phyloP scores from a whole-genome alignment of 2,888 invertebrate genomes.

The Gryllus longicercus region DNA sequence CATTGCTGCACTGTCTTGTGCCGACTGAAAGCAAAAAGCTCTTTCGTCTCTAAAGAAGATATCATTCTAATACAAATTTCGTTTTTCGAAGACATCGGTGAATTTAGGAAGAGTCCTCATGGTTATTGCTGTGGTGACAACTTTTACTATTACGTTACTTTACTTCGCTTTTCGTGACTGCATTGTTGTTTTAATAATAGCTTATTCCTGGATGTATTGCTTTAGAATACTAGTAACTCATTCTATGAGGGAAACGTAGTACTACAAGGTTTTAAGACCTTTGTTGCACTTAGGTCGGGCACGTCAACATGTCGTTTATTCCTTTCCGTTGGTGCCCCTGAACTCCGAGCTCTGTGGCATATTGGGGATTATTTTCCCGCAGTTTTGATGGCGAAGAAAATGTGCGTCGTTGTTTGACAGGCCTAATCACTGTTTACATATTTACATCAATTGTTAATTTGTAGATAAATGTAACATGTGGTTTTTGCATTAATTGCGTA shows the following conservation, averaged over 20 bases:
- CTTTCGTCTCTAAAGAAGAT: not conserved
- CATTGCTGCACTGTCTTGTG: not conserved
- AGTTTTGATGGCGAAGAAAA: constrained; percentile 26
- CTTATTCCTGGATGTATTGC: not conserved
- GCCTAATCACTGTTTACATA: not conserved
- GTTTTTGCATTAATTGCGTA: not conserved
- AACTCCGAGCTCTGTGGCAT: constrained; percentile 27
- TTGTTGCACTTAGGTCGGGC: constrained; percentile 7
- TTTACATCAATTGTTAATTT: not conserved
- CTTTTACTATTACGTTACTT: not conserved
- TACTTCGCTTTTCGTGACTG: not conserved
- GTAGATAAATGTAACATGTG: not conserved
- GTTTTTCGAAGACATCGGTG: not conserved
- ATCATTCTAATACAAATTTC: not conserved
- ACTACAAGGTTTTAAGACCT: not conserved
- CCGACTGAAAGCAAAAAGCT: not conserved
- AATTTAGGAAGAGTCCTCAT: not conserved
- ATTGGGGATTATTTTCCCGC: constrained; percentile 30
- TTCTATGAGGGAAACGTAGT: not conserved
- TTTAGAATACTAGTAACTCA: not conserved
- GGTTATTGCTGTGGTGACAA: not conserved
- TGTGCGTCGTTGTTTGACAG: constrained; percentile 30
- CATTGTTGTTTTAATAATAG: constrained; percentile 7
- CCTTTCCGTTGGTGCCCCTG: constrained; percentile 28
- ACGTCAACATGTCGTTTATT: not conserved